Conservation (phyloP, 2,888 invertebrate genomes). For the Drosophila paranaensis region DNA sequence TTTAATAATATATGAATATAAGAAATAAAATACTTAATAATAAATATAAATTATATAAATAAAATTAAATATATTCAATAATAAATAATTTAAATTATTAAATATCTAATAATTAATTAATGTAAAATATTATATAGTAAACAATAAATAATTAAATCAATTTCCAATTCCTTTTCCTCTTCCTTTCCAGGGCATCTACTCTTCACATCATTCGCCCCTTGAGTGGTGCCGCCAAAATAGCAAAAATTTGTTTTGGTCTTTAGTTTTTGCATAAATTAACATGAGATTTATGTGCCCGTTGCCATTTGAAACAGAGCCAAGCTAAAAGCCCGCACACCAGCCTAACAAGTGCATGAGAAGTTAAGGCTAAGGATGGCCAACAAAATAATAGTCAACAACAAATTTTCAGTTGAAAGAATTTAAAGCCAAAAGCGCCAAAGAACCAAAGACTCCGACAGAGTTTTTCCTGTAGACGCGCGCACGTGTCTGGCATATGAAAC, state of each 20-base stretch:
- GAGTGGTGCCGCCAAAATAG: constrained; percentile 26
- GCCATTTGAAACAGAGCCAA: constrained; percentile 73
- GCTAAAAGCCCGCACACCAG: constrained; percentile 27
- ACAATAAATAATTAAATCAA: background rate
- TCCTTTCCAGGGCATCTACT: constrained; percentile 18
- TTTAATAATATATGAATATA: background rate
- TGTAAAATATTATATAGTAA: background rate
- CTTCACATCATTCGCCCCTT: background rate
- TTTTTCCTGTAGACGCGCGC: constrained; percentile 19
- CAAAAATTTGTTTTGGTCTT: constrained; percentile 77
- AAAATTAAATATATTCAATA: background rate
- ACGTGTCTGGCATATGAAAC: constrained; percentile 50
- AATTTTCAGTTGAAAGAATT: constrained; percentile 20
- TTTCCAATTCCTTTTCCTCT: background rate
- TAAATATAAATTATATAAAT: background rate
- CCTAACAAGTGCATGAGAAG: constrained; percentile 70
- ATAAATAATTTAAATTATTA: background rate
- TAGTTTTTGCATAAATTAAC: constrained; percentile 80
- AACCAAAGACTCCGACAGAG: constrained; percentile 1
- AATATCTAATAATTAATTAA: background rate
- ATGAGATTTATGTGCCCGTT: constrained; percentile 73
- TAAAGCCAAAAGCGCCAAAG: constrained; percentile 34
- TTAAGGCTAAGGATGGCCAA: constrained; percentile 52
- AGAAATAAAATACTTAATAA: background rate
- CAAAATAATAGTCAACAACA: constrained; percentile 25